Conservation (phyloP, 2,113 vertebrate genomes). For the Meleagris gallopavo region DNA sequence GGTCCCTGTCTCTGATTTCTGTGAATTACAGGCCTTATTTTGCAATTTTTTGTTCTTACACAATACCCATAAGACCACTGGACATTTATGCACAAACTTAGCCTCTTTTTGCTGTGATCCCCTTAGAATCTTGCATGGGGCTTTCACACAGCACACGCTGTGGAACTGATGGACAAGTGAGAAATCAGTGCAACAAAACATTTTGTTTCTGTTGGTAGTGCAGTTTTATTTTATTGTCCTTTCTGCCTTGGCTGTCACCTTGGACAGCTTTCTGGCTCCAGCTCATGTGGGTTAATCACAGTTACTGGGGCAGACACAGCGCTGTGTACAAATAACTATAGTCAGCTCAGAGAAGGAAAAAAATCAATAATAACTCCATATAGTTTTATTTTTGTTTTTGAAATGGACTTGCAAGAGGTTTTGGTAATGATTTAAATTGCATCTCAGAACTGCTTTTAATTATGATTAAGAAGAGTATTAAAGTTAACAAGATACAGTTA, state of each 20-base stretch:
- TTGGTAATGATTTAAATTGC: constrained; percentile 31
- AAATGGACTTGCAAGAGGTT: constrained; percentile 19
- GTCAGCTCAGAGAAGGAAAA: neutral
- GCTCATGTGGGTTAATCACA: constrained; percentile 4
- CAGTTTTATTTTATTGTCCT: constrained; percentile 38
- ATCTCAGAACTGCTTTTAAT: constrained; percentile 52
- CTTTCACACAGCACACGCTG: neutral
- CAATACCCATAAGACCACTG: neutral
- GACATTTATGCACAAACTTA: neutral
- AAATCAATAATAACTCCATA: neutral
- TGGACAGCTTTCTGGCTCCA: constrained; percentile 39
- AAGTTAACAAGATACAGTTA: constrained; percentile 70
- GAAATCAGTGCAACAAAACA: neutral
- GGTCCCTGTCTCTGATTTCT: neutral
- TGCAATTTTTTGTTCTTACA: neutral
- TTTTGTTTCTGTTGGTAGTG: neutral
- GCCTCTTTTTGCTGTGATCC: neutral
- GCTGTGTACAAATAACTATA: neutral
- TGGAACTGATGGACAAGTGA: neutral
- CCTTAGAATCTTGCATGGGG: neutral
- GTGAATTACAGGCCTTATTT: neutral
- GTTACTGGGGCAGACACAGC: neutral
- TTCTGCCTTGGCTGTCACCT: neutral
- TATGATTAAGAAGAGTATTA: constrained; percentile 58
- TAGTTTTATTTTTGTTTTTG: neutral